phyloP scores from a whole-genome alignment of 2,113 vertebrate species.

The Alces alces region DNA sequence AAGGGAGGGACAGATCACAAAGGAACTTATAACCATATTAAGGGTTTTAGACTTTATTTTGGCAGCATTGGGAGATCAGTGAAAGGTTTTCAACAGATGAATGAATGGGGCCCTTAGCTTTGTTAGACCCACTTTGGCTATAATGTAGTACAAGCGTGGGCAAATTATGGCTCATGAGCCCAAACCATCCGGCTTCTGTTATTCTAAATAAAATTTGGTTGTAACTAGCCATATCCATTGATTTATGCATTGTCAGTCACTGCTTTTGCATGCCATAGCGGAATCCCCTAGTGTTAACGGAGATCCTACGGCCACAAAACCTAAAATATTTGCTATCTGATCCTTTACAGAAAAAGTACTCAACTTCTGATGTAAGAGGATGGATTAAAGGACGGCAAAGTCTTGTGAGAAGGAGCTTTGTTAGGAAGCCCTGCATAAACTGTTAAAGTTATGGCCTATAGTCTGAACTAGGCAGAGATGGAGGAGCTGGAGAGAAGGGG shows the following conservation, averaged over 20 bases:
- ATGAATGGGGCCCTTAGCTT: not conserved
- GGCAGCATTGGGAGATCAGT: not conserved
- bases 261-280: not conserved
- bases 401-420: not conserved
- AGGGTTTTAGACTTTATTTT: not conserved
- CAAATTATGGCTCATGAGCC: not conserved
- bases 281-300: not conserved
- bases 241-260: not conserved
- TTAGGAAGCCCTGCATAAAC: not conserved
- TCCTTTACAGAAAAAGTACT: not conserved
- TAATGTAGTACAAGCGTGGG: not conserved
- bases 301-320: not conserved
- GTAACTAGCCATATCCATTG: not conserved
- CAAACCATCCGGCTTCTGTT: not conserved
- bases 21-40: not conserved
- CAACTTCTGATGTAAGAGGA: not conserved
- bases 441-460: not conserved
- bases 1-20: not conserved
- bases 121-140: not conserved
- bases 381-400: not conserved
- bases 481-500: not conserved
- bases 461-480: not conserved
- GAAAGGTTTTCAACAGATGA: not conserved
- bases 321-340: not conserved
- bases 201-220: constrained; percentile 8